These are phyloP conservation scores for Crypturellus tataupa DNA, from an alignment of 2,797 vertebrate species.

Conservation along the genomic window DNA sequence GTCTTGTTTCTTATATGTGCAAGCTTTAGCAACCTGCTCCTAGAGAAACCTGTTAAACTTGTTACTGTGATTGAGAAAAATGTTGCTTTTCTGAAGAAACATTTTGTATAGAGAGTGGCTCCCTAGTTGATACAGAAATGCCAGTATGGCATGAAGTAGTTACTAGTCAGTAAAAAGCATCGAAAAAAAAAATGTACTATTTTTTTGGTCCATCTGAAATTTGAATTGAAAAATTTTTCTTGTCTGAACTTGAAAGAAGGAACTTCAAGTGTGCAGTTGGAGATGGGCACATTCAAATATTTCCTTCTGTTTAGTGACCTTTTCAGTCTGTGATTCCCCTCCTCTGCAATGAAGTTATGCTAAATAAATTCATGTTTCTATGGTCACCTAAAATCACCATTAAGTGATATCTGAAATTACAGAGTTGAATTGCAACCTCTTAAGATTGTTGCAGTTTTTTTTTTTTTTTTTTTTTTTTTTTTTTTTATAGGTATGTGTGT, in stretches of 20 bases:
- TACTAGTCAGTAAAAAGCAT: background rate
- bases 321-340: background rate
- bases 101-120: background rate
- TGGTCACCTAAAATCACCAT: background rate
- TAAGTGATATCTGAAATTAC: background rate
- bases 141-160: background rate
- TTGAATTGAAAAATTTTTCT: background rate
- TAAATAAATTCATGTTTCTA: background rate
- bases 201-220: background rate
- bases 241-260: background rate
- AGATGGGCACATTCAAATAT: background rate
- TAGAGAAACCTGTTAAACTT: background rate
- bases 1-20: background rate
- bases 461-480: background rate
- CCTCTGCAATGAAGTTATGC: background rate
- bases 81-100: background rate
- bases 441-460: background rate
- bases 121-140: background rate
- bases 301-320: background rate
- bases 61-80: background rate
- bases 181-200: background rate
- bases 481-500: background rate
- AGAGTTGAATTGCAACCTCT: background rate
- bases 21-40: background rate
- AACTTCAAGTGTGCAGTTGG: background rate